Conservation (phyloP, 2,113 vertebrate species). For the human (Homo sapiens) region DNA sequence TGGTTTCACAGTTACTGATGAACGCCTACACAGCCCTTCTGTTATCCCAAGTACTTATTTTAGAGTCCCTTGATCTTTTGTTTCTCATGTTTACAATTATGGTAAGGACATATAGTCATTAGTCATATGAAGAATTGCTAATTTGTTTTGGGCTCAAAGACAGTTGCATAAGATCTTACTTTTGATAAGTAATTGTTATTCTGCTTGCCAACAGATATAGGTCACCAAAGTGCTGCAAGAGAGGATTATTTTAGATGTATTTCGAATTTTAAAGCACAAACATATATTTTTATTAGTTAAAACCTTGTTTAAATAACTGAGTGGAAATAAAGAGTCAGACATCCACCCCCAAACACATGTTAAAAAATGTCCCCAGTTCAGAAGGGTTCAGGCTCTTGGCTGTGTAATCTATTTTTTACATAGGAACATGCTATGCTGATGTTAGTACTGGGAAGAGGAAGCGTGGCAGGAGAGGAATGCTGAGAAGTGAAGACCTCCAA, state of each 20-base stretch:
- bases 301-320: background rate
- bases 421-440: background rate
- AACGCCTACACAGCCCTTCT: background rate
- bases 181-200: slow-evolving; percentile 49
- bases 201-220: background rate
- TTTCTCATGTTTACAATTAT: slow-evolving; percentile 43
- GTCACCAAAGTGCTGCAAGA: background rate
- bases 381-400: background rate
- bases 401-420: background rate
- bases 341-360: background rate
- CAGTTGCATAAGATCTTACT: slow-evolving; percentile 50
- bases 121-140: slow-evolving; percentile 61
- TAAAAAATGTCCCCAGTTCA: background rate
- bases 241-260: slow-evolving; percentile 13
- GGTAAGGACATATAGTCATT: background rate
- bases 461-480: background rate
- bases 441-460: background rate
- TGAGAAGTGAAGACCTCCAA: background rate
- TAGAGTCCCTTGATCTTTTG: slow-evolving; percentile 41
- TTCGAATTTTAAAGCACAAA: background rate
- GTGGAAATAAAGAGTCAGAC: background rate
- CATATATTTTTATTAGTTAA: background rate
- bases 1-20: slow-evolving; percentile 2
- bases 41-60: slow-evolving; percentile 29
- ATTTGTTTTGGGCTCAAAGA: slow-evolving; percentile 28